Conservation (phyloP, 2,888 invertebrate genomes). For the Omphaloscelis lunosa region DNA sequence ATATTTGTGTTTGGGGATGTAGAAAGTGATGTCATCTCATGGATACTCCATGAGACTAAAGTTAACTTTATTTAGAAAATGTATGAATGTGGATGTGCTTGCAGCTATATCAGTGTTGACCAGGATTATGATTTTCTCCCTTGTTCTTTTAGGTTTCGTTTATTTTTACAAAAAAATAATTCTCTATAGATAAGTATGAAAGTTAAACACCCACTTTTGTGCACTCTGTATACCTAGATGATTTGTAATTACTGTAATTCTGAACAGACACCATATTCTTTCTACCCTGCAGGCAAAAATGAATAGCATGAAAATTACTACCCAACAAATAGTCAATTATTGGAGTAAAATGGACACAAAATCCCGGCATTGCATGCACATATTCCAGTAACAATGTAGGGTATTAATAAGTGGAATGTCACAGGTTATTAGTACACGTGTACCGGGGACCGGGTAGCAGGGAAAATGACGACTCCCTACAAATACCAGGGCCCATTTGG, state of each 20-base stretch:
- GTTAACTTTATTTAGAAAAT: neutral
- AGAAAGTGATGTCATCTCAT: neutral
- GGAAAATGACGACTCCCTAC: constrained; percentile 68
- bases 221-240: neutral
- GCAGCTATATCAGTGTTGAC: too few species aligned
- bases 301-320: constrained; percentile 11
- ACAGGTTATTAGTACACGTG: constrained; percentile 78
- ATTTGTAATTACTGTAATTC: neutral
- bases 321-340: constrained; percentile 35
- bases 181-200: neutral
- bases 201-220: neutral
- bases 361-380: constrained; percentile 52
- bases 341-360: constrained; percentile 43
- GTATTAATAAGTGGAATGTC: constrained; percentile 77
- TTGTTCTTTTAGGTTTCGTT: neutral
- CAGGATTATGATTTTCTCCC: neutral
- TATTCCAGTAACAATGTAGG: constrained; percentile 54
- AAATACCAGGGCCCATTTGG: constrained; percentile 77
- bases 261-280: constrained; percentile 2
- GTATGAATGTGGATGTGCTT: neutral
- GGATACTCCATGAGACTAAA: neutral
- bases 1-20: neutral
- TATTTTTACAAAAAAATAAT: neutral
- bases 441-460: constrained; percentile 32
- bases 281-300: too few species aligned